A percentile compares a stretch with the other conserved stretches of the same genome.
phyloP scores from a whole-genome alignment of 2,113 vertebrate species.

The Lamprotornis superbus region DNA sequence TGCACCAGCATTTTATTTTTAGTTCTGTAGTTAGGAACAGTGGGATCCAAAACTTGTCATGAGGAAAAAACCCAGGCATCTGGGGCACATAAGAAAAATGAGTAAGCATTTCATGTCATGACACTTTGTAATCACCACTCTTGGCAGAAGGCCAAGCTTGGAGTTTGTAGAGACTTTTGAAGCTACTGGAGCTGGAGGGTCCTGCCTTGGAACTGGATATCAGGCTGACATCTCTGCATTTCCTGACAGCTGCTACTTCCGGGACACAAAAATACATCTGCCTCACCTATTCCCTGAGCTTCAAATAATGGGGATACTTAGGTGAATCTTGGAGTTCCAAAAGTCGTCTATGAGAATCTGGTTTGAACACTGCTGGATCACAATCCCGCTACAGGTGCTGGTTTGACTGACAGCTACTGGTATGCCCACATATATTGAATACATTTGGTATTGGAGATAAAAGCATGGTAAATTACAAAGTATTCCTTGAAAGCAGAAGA shows the following conservation, averaged over 20 bases:
- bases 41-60: not conserved
- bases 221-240: not conserved
- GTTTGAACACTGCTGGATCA: not conserved
- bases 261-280: not conserved
- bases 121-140: not conserved
- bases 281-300: not conserved
- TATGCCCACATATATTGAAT: not conserved
- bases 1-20: not conserved
- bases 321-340: not conserved
- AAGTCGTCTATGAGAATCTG: not conserved
- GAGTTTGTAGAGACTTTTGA: not conserved
- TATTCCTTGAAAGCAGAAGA: not conserved
- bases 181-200: not conserved
- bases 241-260: not conserved
- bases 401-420: not conserved
- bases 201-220: not conserved
- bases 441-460: not conserved
- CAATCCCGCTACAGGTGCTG: not conserved
- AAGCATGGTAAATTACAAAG: not conserved
- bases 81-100: not conserved
- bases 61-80: not conserved
- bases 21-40: not conserved
- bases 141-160: not conserved
- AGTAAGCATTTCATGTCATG: not conserved
- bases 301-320: not conserved